Conservation (phyloP, 2,113 vertebrate genomes). For the Pelmatolapia mariae region DNA sequence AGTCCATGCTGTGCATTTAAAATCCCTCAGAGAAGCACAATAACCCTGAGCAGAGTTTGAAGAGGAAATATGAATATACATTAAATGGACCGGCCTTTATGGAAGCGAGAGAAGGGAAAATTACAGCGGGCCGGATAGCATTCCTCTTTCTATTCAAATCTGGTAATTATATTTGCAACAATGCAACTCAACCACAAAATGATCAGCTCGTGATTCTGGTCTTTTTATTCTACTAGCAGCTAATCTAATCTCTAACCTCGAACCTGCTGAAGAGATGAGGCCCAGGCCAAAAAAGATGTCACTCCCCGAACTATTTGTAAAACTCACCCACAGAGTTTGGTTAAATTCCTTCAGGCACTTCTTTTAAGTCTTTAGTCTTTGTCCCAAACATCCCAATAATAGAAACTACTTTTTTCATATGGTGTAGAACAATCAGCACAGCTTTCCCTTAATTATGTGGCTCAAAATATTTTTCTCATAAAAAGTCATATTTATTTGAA, state of each 20-base stretch:
- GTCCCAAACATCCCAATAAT: neutral
- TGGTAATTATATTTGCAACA: neutral
- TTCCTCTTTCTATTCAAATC: neutral
- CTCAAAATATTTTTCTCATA: neutral
- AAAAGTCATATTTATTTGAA: neutral
- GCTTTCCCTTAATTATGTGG: neutral
- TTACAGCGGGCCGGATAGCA: neutral
- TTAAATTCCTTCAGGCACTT: neutral
- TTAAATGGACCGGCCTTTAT: neutral
- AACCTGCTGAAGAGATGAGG: neutral
- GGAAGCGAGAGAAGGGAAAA: neutral
- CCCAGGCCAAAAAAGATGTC: neutral
- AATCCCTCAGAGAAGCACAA: neutral
- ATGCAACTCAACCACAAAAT: neutral
- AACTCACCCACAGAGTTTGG: neutral
- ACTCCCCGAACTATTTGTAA: neutral
- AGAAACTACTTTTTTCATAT: neutral
- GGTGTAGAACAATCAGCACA: neutral
- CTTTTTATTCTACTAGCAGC: neutral
- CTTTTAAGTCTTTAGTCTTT: neutral
- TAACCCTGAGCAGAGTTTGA: neutral
- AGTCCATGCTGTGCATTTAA: neutral
- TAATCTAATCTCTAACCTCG: neutral
- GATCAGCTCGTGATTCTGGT: neutral
- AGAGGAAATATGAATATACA: neutral